These are phyloP conservation scores for Drosophila yakuba DNA, from an alignment of 1,140 invertebrate species.

Conservation along the genomic window DNA sequence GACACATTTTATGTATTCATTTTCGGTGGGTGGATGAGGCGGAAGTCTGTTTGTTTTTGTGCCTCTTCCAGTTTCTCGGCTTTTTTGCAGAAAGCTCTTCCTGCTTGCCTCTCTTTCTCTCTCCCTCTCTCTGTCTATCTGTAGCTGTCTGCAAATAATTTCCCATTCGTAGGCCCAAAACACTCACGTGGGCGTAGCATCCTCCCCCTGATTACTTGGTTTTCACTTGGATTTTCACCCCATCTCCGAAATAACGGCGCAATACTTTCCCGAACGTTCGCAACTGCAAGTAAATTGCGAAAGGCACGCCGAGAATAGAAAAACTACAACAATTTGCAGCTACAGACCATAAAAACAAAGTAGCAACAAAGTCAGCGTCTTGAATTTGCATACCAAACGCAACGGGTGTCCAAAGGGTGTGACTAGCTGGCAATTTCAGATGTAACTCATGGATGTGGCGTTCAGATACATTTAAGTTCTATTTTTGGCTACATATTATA, in stretches of 20 bases:
- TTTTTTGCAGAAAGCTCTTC: conserved; percentile 75
- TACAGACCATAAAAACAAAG: conserved; percentile 34
- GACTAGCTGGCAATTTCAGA: conserved; percentile 10
- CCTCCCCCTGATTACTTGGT: conserved; percentile 1
- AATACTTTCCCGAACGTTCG: conserved; percentile 46
- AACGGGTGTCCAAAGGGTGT: conserved; percentile 13
- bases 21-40: conserved; percentile 41
- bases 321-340: conserved; percentile 27
- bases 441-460: background rate
- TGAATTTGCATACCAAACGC: conserved; percentile 20
- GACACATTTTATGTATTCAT: conserved; percentile 71
- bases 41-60: conserved; percentile 62
- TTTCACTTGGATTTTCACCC: background rate
- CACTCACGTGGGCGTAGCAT: background rate
- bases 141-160: conserved; percentile 61
- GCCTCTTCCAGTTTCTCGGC: conserved; percentile 41
- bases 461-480: background rate
- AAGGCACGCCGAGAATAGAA: conserved; percentile 60
- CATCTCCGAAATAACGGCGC: conserved; percentile 10
- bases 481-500: background rate
- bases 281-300: conserved; percentile 76
- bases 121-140: background rate
- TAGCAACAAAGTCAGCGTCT: conserved; percentile 33
- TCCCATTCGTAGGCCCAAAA: conserved; percentile 30
- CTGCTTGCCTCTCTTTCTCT: conserved; percentile 49